phyloP scores from a whole-genome alignment of 2,113 vertebrate species.

The Ameiurus melas region DNA sequence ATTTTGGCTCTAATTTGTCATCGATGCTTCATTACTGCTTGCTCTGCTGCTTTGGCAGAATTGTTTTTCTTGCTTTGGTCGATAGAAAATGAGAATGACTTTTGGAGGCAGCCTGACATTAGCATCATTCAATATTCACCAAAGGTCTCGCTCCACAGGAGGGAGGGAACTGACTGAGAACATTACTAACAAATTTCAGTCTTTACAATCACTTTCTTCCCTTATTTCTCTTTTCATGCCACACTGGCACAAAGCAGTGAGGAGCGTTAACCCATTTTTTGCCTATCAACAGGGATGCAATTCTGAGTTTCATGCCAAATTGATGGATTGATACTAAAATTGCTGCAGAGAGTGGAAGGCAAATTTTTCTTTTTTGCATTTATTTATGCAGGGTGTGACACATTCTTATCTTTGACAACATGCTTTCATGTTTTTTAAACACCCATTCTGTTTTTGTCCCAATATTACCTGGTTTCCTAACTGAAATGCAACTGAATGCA shows the following conservation, averaged over 20 bases:
- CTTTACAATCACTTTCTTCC: constrained; percentile 37
- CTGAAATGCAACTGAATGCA: not conserved
- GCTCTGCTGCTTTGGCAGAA: constrained; percentile 49
- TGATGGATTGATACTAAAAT: constrained; percentile 14
- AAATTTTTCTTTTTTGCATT: constrained; percentile 2
- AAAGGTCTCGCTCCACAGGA: constrained; percentile 58
- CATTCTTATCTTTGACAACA: not conserved
- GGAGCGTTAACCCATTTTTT: constrained; percentile 19
- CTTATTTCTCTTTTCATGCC: constrained; percentile 26
- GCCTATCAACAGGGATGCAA: not conserved
- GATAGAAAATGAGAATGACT: constrained; percentile 60
- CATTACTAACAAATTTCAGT: constrained; percentile 56
- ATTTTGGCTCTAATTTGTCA: constrained; percentile 56
- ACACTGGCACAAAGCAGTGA: constrained; percentile 15
- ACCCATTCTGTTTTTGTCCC: not conserved
- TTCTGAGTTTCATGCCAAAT: constrained; percentile 17
- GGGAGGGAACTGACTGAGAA: constrained; percentile 49
- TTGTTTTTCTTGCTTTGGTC: constrained; percentile 55
- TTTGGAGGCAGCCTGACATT: constrained; percentile 57
- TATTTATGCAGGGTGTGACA: constrained; percentile 14
- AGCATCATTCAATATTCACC: constrained; percentile 62
- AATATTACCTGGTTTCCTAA: not conserved
- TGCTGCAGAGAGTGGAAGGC: not conserved
- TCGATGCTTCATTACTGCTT: constrained; percentile 55
- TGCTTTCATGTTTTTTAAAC: not conserved